Evolutionary conservation across 2,888 invertebrate species (phyloP).

Genomic region (Nemotelus pantherinus): DNA sequence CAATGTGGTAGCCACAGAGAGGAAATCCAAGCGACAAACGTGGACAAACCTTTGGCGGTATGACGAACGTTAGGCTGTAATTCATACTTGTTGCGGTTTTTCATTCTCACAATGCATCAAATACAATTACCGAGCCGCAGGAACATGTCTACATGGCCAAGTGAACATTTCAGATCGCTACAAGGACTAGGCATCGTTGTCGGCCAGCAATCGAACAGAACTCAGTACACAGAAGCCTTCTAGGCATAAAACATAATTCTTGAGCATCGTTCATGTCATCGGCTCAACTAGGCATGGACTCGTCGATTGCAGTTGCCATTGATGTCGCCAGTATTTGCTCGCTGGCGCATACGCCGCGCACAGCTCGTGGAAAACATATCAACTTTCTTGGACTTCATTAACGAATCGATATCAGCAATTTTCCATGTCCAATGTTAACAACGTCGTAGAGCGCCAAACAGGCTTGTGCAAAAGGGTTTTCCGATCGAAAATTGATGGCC

Average conservation of each 20-base stretch:
- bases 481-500: not conserved
- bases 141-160: constrained; percentile 20
- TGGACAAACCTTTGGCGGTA: constrained; percentile 30
- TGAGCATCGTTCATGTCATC: constrained; percentile 19
- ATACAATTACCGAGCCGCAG: constrained; percentile 26
- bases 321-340: constrained; percentile 28
- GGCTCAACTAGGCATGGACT: not conserved
- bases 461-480: constrained; percentile 25
- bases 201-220: constrained; percentile 20
- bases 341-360: constrained; percentile 10
- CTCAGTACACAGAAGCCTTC: constrained; percentile 21
- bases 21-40: constrained; percentile 35
- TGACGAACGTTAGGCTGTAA: constrained; percentile 31
- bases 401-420: constrained; percentile 40
- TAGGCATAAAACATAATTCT: constrained; percentile 43
- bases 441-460: constrained; percentile 41
- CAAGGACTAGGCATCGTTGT: constrained; percentile 31
- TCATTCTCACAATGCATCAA: constrained; percentile 44
- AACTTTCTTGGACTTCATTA: constrained; percentile 42
- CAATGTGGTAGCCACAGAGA: constrained; percentile 23
- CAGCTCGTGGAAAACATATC: constrained; percentile 14
- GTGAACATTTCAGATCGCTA: not conserved
- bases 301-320: constrained; percentile 6
- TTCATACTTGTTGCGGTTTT: constrained; percentile 44
- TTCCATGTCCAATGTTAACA: constrained; percentile 43